Evolutionary conservation across 2,888 invertebrate species (phyloP), one percentile per base, ranked within the genome.

Genomic region (Heliconius ismenius): DNA sequence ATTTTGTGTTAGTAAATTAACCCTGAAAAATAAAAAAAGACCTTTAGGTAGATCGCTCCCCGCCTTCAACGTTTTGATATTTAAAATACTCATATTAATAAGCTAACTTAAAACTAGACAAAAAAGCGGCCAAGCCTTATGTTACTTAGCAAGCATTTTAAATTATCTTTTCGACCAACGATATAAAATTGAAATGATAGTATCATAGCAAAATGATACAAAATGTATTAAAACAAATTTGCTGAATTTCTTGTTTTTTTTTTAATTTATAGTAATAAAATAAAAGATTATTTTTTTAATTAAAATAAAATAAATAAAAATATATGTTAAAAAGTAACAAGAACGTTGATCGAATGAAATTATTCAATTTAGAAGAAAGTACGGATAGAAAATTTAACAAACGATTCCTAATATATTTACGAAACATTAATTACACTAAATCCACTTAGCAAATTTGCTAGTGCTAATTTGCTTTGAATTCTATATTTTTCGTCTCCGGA

Each of bases 41-140:
- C 32, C 32, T 32, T 32, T 32, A 32, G 0, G 32, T 32, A 32
- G 32, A 32, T 32, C 32, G 32, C 32, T 32, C 7, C 32, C 32
- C 32, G 32, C 32, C 7, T 7, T 32, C 32, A 32, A 43, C 43
- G 3, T 43, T 15, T 43, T 32, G 32, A 32, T 43, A 18, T 49
- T 49, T 49, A 18, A 2, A 49, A 49, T 49, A 39, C 24, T 39
- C 65, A 67, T 24, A 28, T 21, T 28, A 62, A 24, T 69, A 26
- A 72, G 65, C 26, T 72, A 70, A 76, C 64, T 72, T 76, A 76
- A 60, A 76, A 76, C 58, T 60, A 72, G 54, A 49, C 26, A 73
- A 75, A 75, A 72, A 62, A 73, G 49, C 36, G 78, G 75, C 78
- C 36, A 73, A 75, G 75, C 78, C 78, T 54, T 13, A 65, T 32